A percentile compares a stretch with the other conserved stretches of the same genome.
Evolutionary conservation across 2,113 vertebrate species (phyloP).

Genomic region (Aegotheles bennettii): DNA sequence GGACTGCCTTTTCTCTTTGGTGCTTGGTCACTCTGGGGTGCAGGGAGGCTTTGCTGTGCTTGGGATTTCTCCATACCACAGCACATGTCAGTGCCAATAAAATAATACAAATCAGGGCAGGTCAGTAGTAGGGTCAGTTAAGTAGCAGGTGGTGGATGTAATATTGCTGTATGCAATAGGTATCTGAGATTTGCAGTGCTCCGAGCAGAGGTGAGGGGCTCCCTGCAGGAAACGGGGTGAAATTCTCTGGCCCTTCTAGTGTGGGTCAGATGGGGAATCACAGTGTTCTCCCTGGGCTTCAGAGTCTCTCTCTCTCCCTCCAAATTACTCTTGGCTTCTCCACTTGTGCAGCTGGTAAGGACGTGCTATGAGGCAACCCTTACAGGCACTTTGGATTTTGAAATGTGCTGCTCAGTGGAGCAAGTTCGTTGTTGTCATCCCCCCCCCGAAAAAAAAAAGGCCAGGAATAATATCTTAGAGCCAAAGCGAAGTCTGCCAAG

Average conservation of each 20-base stretch:
- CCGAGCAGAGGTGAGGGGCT: rapidly evolving
- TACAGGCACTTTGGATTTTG: not conserved
- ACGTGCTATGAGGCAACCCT: not conserved
- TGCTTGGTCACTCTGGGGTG: rapidly evolving
- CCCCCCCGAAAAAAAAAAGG: not conserved
- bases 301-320: not conserved
- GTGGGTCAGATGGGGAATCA: not conserved
- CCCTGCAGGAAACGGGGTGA: rapidly evolving
- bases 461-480: constrained; percentile 7
- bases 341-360: not conserved
- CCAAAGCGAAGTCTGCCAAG: not conserved
- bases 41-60: not conserved
- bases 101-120: rapidly evolving
- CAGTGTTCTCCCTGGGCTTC: not conserved
- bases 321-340: not conserved
- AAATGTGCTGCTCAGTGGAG: not conserved
- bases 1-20: not conserved
- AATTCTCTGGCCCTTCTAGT: not conserved
- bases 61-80: rapidly evolving
- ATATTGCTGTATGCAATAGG: rapidly evolving
- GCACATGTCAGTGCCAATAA: not conserved
- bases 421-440: not conserved
- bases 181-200: not conserved
- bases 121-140: rapidly evolving
- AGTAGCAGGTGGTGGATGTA: rapidly evolving